Percentiles rank a stretch among this genome's conserved stretches.
These are phyloP conservation scores for Chrysemys picta DNA, from an alignment of 2,113 vertebrate species.

Conservation along the genomic window DNA sequence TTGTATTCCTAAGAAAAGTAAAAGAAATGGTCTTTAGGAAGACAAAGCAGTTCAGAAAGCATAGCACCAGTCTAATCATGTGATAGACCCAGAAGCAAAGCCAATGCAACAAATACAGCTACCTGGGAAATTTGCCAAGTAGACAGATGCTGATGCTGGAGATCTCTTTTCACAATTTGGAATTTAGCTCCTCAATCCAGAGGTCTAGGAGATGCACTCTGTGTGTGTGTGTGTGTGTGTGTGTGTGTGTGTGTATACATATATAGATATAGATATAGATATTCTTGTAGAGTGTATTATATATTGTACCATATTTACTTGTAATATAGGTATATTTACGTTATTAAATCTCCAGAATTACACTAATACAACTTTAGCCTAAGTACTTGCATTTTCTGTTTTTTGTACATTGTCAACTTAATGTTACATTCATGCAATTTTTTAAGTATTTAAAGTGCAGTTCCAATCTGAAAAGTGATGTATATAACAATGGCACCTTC, in stretches of 20 bases:
- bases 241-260: too few species aligned
- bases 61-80: neutral
- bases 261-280: neutral
- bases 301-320: neutral
- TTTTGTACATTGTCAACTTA: neutral
- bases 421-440: neutral
- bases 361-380: neutral
- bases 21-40: neutral
- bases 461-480: neutral
- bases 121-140: neutral
- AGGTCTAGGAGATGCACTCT: neutral
- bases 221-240: neutral
- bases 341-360: neutral
- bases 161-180: neutral
- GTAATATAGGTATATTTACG: neutral
- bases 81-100: neutral
- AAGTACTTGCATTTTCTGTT: neutral
- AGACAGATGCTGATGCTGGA: neutral
- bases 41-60: slow-evolving; percentile 5
- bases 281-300: neutral
- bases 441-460: neutral
- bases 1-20: neutral
- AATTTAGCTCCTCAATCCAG: neutral
- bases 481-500: neutral
- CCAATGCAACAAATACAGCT: neutral